Conservation (phyloP, 1,140 invertebrate species). For the Dinoponera quadriceps region DNA sequence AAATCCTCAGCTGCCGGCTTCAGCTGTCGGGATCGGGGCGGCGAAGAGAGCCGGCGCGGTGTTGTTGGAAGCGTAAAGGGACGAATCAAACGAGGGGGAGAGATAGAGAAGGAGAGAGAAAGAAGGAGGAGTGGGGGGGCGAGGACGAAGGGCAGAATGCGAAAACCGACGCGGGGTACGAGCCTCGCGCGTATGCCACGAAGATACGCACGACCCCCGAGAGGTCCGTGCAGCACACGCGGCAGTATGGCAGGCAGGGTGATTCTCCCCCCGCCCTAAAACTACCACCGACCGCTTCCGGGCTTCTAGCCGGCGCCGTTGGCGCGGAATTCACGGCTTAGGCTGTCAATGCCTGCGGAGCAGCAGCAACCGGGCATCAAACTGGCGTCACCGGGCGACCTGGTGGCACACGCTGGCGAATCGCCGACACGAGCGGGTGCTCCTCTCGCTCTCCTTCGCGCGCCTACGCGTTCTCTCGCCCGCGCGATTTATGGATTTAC, state of each 20-base stretch:
- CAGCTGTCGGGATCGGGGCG: conserved; percentile 41
- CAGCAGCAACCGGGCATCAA: conserved; percentile 36
- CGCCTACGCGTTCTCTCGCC: neutral
- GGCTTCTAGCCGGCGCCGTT: conserved; percentile 11
- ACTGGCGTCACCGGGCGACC: conserved; percentile 19
- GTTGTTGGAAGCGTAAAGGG: conserved; percentile 1
- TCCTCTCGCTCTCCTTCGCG: neutral
- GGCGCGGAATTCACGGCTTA: conserved; percentile 64
- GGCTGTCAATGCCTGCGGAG: conserved; percentile 66
- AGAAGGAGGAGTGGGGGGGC: too few species aligned
- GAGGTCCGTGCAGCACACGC: conserved; percentile 8
- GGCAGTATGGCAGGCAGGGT: conserved; percentile 19
- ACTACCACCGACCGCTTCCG: conserved; percentile 51
- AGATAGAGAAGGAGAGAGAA: too few species aligned
- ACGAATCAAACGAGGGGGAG: conserved; percentile 29
- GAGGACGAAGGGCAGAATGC: neutral
- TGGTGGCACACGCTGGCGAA: conserved; percentile 64
- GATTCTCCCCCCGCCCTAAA: conserved; percentile 26
- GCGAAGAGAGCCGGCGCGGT: conserved; percentile 22
- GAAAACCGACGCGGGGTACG: conserved; percentile 32
- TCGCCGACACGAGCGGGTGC: conserved; percentile 58
- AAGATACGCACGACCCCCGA: conserved; percentile 19
- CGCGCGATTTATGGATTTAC: conserved; percentile 20
- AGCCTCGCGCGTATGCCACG: neutral
- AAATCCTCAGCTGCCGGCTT: conserved; percentile 49